Evolutionary conservation across 2,888 invertebrate species (phyloP), one percentile per base, ranked within the genome.

Genomic region (Sipunculus nudus): DNA sequence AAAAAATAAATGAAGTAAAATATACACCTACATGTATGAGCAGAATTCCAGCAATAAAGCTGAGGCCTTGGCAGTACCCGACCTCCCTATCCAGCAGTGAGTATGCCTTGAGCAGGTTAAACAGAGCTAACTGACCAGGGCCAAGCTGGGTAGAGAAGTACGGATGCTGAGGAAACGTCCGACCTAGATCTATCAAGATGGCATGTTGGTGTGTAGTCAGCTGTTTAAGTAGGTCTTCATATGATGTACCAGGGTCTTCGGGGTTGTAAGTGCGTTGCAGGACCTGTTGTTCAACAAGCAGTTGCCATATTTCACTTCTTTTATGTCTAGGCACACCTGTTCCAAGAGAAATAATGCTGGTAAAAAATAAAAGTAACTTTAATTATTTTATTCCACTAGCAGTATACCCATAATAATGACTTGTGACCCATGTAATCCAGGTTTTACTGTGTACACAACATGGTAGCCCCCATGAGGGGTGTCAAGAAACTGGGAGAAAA

Each of bases 201-300:
- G 96, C 94, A 81, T 97, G 97, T 79, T 97, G 97, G 76, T 96
- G 94, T 26, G 94, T 93, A 0, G 97, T 96, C 16, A 97, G 87
- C 65, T 93, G 92, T 40, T 91, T 90, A 25, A 96, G 85, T 3
- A 96, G 86, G 0, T 91, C 87, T 39, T 89, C 88, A 80, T 96
- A 97, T 0, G 92, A 89, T 3, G 90, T 88, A 28, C 61, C 19
- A 3, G 3, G 19, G 21, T 69, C 69, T 21, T 67, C 55, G n/a
- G 54, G 53, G 5, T 66, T 69, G 79, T 90, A 89, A 81, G 59
- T 61, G 25, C 60, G 57, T 26, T 46, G 47, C n/a, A 62, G 56
- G 16, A 32, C 40, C 25, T 90, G 90, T 79, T 95, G 93, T 71
- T 93, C 91, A 0, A 94, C 92, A 48, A 97, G 86, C 81, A 94